phyloP scores from a whole-genome alignment of 2,113 vertebrate genomes.

The Myrmecophaga tridactyla region DNA sequence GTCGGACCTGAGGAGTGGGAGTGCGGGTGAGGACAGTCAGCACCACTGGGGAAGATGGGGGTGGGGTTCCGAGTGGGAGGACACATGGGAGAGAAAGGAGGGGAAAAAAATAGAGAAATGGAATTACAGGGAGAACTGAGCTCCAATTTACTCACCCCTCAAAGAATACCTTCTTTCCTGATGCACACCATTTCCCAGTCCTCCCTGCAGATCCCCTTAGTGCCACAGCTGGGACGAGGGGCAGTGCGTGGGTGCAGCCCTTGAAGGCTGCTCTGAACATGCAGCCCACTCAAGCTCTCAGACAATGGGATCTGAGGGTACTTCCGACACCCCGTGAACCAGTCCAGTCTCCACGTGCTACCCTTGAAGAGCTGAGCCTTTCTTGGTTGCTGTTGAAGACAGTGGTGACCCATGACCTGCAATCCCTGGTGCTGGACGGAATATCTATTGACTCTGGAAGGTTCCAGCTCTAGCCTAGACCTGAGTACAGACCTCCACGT shows the following conservation, averaged over 20 bases:
- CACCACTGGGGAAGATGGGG: constrained; percentile 79
- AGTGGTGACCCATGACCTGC: background rate
- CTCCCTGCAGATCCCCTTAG: background rate
- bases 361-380: background rate
- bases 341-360: background rate
- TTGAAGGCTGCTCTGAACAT: background rate
- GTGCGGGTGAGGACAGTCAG: constrained; percentile 86
- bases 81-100: background rate
- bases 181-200: background rate
- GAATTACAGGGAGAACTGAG: background rate
- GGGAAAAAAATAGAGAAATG: background rate
- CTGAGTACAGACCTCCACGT: background rate
- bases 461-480: background rate
- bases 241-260: too few species aligned
- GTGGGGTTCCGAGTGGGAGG: background rate
- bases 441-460: background rate
- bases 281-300: background rate
- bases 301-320: background rate
- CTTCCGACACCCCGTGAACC: background rate
- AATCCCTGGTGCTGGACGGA: background rate
- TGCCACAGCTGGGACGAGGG: background rate
- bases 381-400: background rate
- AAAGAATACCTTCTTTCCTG: background rate
- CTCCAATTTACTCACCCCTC: background rate
- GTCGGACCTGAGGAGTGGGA: constrained; percentile 65